Percentiles rank a stretch among this genome's conserved stretches.
phyloP scores from a whole-genome alignment of 2,797 vertebrate species.

The Premnoplex brunnescens region DNA sequence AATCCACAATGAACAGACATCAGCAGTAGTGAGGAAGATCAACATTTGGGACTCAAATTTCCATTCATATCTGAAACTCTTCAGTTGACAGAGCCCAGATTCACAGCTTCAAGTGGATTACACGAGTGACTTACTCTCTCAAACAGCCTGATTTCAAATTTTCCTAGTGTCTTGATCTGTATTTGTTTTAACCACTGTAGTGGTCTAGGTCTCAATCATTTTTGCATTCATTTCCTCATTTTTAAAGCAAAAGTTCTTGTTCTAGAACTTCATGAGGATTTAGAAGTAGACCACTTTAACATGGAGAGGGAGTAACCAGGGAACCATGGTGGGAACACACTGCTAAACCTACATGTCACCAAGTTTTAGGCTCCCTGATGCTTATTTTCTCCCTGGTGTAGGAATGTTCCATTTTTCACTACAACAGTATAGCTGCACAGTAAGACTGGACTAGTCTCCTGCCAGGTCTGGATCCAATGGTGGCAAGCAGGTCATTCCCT shows the following conservation, averaged over 20 bases:
- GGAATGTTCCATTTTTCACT: neutral
- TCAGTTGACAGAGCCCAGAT: neutral
- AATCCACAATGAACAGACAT: neutral
- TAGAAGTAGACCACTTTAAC: neutral
- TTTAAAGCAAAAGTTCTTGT: neutral
- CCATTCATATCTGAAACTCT: neutral
- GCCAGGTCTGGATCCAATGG: neutral
- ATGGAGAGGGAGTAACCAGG: accelerated
- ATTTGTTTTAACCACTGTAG: neutral
- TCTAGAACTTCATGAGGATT: neutral
- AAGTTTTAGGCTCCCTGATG: neutral
- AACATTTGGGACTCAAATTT: neutral
- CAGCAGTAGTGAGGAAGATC: neutral
- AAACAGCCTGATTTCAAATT: neutral
- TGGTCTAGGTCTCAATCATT: neutral
- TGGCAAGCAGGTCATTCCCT: neutral
- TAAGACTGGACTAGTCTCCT: neutral
- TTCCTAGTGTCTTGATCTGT: neutral
- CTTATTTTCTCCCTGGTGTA: neutral
- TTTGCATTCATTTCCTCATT: neutral
- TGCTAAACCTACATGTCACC: neutral
- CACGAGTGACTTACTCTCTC: neutral
- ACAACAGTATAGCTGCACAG: neutral
- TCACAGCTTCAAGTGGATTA: neutral
- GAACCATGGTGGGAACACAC: neutral